phyloP scores from a whole-genome alignment of 2,113 vertebrate species.

The Bostrychus sinensis region DNA sequence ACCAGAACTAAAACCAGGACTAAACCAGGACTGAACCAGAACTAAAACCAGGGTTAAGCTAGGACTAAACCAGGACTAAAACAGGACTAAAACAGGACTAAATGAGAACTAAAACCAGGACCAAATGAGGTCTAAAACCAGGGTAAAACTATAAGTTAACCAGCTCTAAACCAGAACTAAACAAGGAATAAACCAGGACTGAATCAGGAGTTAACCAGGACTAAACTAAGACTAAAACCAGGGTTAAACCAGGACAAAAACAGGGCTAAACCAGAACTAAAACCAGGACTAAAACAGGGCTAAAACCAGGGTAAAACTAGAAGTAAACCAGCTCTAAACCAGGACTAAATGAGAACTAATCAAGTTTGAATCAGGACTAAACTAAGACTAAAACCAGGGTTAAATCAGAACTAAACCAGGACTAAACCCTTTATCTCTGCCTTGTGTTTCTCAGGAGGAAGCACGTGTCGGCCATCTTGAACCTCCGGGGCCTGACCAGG shows the following conservation, averaged over 20 bases:
- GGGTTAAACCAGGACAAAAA: conserved; percentile 48
- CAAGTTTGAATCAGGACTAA: conserved; percentile 43
- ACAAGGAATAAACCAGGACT: conserved; percentile 51
- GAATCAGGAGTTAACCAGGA: not conserved
- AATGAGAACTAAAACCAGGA: no score
- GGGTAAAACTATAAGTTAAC: not conserved
- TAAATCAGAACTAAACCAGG: not conserved
- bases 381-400: not conserved
- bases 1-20: not conserved
- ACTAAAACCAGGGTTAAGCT: not conserved
- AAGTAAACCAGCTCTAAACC: conserved; percentile 44
- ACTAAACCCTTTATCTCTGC: not conserved
- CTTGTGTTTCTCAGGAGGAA: conserved; percentile 76
- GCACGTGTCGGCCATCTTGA: conserved; percentile 87
- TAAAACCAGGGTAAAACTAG: not conserved
- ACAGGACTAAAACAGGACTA: not conserved
- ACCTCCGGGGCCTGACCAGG: conserved; percentile 83
- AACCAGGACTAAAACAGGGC: not conserved
- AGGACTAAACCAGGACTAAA: conserved; percentile 43
- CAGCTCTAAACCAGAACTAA: not conserved
- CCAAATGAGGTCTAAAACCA: no score
- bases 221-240: no score
- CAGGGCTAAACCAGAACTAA: conserved; percentile 1
- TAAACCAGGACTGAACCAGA: not conserved
- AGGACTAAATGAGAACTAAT: not conserved